Conservation (phyloP, 2,888 invertebrate genomes). For the Andrena praecox region DNA sequence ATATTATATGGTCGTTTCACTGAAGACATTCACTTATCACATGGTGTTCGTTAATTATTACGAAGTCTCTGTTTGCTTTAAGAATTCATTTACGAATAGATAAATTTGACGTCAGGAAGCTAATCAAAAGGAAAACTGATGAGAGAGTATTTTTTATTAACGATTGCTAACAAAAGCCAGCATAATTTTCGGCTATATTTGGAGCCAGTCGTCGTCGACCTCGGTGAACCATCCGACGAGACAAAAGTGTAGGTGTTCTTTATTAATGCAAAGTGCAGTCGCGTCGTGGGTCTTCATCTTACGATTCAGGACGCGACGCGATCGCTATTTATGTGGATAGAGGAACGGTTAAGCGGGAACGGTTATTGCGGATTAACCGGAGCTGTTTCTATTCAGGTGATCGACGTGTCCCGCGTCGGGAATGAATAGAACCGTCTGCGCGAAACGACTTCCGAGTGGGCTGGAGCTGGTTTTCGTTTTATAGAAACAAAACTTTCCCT, state of each 20-base stretch:
- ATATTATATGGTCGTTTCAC: too few species aligned
- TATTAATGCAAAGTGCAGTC: conserved; percentile 6
- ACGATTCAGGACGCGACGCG: conserved; percentile 5
- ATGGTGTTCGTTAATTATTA: too few species aligned
- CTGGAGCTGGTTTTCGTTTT: neutral
- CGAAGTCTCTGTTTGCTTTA: too few species aligned
- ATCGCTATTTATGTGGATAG: conserved; percentile 2
- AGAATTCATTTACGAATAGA: too few species aligned
- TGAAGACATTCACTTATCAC: too few species aligned
- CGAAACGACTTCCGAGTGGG: conserved; percentile 2
- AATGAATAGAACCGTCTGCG: neutral
- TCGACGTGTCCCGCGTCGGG: conserved; percentile 12
- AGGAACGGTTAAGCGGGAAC: conserved; percentile 15
- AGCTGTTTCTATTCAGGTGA: conserved; percentile 10
- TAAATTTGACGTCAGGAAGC: too few species aligned
- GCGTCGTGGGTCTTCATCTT: conserved; percentile 8
- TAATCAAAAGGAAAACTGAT: neutral
- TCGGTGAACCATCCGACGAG: neutral
- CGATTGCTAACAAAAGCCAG: neutral
- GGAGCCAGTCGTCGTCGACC: neutral
- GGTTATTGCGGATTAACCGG: conserved; percentile 20
- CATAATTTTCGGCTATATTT: neutral
- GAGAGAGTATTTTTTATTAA: neutral
- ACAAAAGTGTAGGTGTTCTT: neutral
- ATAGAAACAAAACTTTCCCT: conserved; percentile 6